These are phyloP conservation scores for Falco biarmicus DNA, from an alignment of 2,797 vertebrate genomes.

Conservation along the genomic window DNA sequence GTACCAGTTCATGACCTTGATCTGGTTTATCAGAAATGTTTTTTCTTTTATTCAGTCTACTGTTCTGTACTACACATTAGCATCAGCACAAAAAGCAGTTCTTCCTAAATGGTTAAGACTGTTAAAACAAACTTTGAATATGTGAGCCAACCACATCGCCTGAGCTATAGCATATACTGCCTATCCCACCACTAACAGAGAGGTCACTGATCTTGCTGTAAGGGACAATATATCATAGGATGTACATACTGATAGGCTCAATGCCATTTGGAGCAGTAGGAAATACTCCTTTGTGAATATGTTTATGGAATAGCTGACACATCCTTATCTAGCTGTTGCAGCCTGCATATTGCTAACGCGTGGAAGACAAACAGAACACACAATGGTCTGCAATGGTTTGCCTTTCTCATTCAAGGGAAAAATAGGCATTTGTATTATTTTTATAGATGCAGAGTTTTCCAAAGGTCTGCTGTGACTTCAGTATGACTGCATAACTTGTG, in stretches of 20 bases:
- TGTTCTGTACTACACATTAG: background rate
- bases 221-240: constrained; percentile 56
- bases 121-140: background rate
- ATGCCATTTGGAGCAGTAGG: constrained; percentile 21
- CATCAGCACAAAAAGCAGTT: background rate
- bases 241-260: constrained; percentile 32
- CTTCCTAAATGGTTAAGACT: background rate
- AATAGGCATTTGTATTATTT: background rate
- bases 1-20: background rate
- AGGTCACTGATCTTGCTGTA: constrained; percentile 61
- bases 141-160: background rate
- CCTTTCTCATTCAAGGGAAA: background rate
- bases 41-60: background rate
- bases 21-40: background rate
- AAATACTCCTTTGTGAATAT: constrained; percentile 49
- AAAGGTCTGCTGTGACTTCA: background rate
- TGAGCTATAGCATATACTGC: background rate
- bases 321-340: constrained; percentile 60
- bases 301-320: constrained; percentile 28
- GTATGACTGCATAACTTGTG: background rate
- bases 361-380: background rate
- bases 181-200: constrained; percentile 30
- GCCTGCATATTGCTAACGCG: constrained; percentile 33
- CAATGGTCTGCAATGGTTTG: background rate
- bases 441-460: background rate